These are phyloP conservation scores for Acanthosepion lycidas DNA, from an alignment of 2,888 invertebrate genomes.

Conservation along the genomic window DNA sequence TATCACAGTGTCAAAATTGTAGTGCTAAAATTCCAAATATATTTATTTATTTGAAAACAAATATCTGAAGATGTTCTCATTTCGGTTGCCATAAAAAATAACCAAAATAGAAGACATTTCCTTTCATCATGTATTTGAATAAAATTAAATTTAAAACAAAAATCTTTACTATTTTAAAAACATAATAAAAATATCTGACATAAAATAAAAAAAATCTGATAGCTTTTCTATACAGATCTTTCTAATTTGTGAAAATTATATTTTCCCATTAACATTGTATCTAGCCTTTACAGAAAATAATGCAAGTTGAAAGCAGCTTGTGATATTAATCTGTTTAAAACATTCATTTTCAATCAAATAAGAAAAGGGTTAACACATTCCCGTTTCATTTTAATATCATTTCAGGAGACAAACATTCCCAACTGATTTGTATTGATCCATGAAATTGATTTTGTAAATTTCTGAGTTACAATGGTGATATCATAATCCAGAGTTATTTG, in stretches of 20 bases:
- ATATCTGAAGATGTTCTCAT: background rate
- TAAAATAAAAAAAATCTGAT: background rate
- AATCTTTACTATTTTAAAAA: background rate
- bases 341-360: background rate
- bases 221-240: background rate
- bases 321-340: background rate
- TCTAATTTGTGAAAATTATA: background rate
- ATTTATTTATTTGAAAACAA: no score
- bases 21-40: background rate
- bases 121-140: no score
- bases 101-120: no score
- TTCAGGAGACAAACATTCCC: no score
- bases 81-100: background rate
- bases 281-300: background rate
- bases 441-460: background rate
- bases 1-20: background rate
- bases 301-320: background rate
- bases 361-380: background rate
- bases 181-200: background rate
- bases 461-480: background rate
- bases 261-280: background rate
- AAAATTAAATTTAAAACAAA: background rate
- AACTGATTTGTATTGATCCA: slow-evolving; percentile 20
- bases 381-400: background rate
- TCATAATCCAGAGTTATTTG: background rate